Evolutionary conservation across 2,113 vertebrate species (phyloP).

Genomic region (Electrona antarctica): DNA sequence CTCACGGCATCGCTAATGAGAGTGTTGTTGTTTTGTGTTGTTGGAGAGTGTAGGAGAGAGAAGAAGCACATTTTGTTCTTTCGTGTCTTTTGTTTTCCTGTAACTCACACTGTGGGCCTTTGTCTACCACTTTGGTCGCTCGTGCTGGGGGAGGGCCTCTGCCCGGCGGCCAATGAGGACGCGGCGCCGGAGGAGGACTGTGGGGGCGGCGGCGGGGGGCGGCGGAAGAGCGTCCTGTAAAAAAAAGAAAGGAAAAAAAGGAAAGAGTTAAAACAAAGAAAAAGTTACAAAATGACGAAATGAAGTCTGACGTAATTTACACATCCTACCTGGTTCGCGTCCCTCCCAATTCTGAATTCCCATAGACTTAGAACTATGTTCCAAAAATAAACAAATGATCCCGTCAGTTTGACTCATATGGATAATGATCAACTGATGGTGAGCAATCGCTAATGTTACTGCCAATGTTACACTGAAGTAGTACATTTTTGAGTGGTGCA

Average conservation of each 20-base stretch:
- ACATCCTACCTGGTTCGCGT: too few species aligned
- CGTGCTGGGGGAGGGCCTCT: slow-evolving; percentile 82
- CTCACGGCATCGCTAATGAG: slow-evolving; percentile 55
- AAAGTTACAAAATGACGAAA: slow-evolving; percentile 10
- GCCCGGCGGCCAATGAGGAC: slow-evolving; percentile 76
- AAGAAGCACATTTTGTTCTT: neutral
- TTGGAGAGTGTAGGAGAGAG: slow-evolving; percentile 32
- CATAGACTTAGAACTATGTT: too few species aligned
- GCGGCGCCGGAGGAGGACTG: slow-evolving; percentile 82
- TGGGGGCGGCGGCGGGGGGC: slow-evolving; percentile 89
- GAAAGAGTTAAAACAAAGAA: slow-evolving; percentile 4
- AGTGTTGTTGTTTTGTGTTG: slow-evolving; percentile 45
- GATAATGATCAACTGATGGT: too few species aligned
- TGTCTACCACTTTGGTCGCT: slow-evolving; percentile 86
- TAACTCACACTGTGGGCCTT: slow-evolving; percentile 95
- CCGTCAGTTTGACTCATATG: too few species aligned
- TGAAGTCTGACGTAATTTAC: too few species aligned
- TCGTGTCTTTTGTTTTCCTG: slow-evolving; percentile 16
- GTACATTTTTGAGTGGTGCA: too few species aligned
- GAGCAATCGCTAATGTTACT: too few species aligned
- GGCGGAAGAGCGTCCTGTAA: slow-evolving; percentile 79
- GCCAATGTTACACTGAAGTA: too few species aligned
- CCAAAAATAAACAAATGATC: too few species aligned
- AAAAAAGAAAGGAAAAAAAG: slow-evolving; percentile 36
- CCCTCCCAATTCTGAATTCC: too few species aligned